Percentiles rank a stretch among this genome's conserved stretches.
Evolutionary conservation across 1,140 invertebrate species (phyloP).

Genomic region (Drosophila yakuba): DNA sequence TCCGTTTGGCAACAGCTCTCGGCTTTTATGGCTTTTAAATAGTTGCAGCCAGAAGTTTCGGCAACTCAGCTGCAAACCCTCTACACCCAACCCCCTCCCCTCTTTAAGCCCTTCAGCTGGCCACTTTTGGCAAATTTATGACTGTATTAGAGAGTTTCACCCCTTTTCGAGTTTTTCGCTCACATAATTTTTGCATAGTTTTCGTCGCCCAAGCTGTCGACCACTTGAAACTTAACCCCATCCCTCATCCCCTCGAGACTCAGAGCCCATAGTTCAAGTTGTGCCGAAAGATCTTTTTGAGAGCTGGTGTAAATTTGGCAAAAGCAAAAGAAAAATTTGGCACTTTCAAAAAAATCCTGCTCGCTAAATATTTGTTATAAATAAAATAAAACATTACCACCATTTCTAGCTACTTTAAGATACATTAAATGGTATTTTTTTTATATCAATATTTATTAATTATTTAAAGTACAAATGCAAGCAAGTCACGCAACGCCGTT

Average conservation of each 20-base stretch:
- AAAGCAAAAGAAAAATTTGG: background rate
- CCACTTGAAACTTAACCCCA: slow-evolving; percentile 18
- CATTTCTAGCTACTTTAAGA: no score
- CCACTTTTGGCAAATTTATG: slow-evolving; percentile 74
- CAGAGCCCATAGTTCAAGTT: slow-evolving; percentile 2
- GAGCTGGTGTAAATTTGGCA: background rate
- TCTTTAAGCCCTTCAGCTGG: slow-evolving; percentile 12
- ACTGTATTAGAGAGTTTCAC: slow-evolving; percentile 72
- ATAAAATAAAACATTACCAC: no score
- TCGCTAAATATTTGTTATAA: no score
- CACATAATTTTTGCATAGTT: slow-evolving; percentile 78
- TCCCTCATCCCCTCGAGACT: background rate
- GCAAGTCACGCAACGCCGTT: no score
- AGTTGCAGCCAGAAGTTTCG: slow-evolving; percentile 58
- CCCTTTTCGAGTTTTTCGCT: slow-evolving; percentile 48
- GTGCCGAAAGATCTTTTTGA: background rate
- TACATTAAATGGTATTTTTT: no score
- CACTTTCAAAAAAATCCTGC: background rate
- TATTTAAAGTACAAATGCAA: no score
- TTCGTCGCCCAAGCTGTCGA: slow-evolving; percentile 57
- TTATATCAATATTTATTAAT: no score
- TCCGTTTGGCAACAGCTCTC: slow-evolving; percentile 81
- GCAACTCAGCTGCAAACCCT: background rate
- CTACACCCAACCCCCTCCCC: background rate
- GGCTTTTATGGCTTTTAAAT: slow-evolving; percentile 83